Evolutionary conservation across 2,113 vertebrate species (phyloP).

Genomic region (Saguinus imperator): DNA sequence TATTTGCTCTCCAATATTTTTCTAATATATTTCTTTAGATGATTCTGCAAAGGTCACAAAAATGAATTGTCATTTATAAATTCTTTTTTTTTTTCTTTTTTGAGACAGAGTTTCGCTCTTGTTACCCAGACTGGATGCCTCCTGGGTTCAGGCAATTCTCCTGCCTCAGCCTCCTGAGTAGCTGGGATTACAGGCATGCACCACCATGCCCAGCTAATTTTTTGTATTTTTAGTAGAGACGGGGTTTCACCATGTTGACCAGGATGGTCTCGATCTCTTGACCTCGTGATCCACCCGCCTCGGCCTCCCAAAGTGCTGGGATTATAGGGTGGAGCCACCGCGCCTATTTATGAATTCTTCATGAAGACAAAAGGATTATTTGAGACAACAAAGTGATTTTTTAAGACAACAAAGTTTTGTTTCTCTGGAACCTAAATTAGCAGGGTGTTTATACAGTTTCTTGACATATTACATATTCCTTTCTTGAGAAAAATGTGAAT

Average conservation of each 20-base stretch:
- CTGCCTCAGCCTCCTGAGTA: too few relatives aligned
- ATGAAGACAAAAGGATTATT: conserved; percentile 23
- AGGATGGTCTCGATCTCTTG: too few relatives aligned
- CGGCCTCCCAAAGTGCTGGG: too few relatives aligned
- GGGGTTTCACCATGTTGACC: too few relatives aligned
- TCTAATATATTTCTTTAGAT: not conserved
- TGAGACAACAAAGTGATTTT: not conserved
- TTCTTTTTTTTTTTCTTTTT: not conserved
- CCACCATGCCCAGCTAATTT: too few relatives aligned
- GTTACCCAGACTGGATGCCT: too few relatives aligned
- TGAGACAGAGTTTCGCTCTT: too few relatives aligned
- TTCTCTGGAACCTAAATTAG: conserved; percentile 13
- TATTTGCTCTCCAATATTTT: not conserved
- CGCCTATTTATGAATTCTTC: not conserved
- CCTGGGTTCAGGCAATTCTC: too few relatives aligned
- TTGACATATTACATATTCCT: not conserved
- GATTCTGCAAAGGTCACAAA: not conserved
- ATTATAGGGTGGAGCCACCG: too few relatives aligned
- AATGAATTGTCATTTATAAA: not conserved
- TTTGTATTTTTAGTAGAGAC: too few relatives aligned
- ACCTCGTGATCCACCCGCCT: too few relatives aligned
- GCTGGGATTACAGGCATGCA: too few relatives aligned
- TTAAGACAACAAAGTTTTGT: not conserved
- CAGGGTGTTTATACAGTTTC: not conserved
- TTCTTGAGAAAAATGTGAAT: not conserved